Base-by-base conservation (phyloP, 2,797 vertebrate species). In the Acipenser ruthenus region DNA sequence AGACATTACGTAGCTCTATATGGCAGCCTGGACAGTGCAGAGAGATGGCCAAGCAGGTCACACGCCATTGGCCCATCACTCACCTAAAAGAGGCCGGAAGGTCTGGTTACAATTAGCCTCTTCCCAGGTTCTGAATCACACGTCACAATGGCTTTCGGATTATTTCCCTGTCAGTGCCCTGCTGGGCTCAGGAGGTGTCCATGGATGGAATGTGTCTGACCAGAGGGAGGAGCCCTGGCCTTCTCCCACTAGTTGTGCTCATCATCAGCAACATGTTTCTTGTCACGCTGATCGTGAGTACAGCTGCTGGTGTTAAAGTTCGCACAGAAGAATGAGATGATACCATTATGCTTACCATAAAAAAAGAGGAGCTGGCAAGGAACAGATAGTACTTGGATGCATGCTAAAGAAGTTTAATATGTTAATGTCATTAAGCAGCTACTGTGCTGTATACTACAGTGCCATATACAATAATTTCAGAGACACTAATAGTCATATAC, bases 61-160 rank as follows among this genome's bases (percentile, higher is more conserved):
- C 79, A 79, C 80, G 83, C 85, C 86, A 91, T 79, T 79, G 77
- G 79, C 51, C 80, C 79, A 89, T 92, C 88, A 87, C 70, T 91
- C 90, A 89, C 83, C 66, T 51, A 63, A 74, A 81, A 79, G 75
- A 82, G 76, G 79, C 11, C 67, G 80, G 80, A 83, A 81, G 78
- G 86, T 93, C 90, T 94, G 93, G 80, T 92, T 89, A 82, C 80
- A 89, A 93, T 95, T 92, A 94, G 66, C 59, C 80, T 82, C 82
- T 86, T 70, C 71, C 79, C 79, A 82, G 80, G 69, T 91, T 87
- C 84, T 87, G 80, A 75, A 81, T 81, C 83, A 79, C 73, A 71
- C 70, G 80, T 86, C 83, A 78, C 78, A 76, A 79, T 86, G 80
- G 80, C 82, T 88, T 83, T 67, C 73, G 73, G 82, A 89, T 85